Evolutionary conservation across 2,797 vertebrate genomes (phyloP), one percentile per base, ranked within the genome.

Genomic region (Psittacula derbiana): DNA sequence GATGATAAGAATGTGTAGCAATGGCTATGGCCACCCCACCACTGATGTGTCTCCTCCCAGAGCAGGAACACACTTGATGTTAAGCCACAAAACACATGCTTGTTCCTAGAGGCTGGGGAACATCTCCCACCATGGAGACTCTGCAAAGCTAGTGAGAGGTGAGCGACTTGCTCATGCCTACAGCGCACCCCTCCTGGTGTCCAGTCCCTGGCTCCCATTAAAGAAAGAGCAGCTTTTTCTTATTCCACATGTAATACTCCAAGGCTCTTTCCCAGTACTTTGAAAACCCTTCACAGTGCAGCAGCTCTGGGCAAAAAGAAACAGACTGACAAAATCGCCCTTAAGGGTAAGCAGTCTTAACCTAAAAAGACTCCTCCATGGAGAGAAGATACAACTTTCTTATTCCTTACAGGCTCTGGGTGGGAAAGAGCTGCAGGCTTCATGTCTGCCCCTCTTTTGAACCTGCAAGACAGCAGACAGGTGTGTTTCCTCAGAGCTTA

Each of bases 31-130:
- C 50, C 49, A 67, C 24, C 28, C 25, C 14, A 24, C 24, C 1
- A 0, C 58, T 36, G 40, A 69, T 55, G 46, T 0, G 1, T 17
- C 75, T 31, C 33, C 3, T 2, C 20, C 53, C 4, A 5, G 40
- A 85, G 60, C 30, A 67, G 38, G 76, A 88, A 31, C 33, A 31
- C 1, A 0, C 15, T 75, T 85, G 30, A 53, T 64, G 25, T 40
- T 40, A 40, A 84, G 24, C 28, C 24, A 21, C 4, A 1, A 52
- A 80, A 71, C 24, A 41, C 12, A 4, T 33, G 40, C 21, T 57
- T 55, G 24, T 55, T 75, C 84, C 40, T 43, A 36, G 21, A 82
- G 64, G 20, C 16, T 25, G 38, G 8, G 30, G 20, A 80, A 49
- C 20, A 13, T 47, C 41, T 91, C 40, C 31, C 47, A 44, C 4